A percentile compares a stretch with the other conserved stretches of the same genome.
Evolutionary conservation across 2,797 vertebrate species (phyloP).

Genomic region (Vespertilio murinus): DNA sequence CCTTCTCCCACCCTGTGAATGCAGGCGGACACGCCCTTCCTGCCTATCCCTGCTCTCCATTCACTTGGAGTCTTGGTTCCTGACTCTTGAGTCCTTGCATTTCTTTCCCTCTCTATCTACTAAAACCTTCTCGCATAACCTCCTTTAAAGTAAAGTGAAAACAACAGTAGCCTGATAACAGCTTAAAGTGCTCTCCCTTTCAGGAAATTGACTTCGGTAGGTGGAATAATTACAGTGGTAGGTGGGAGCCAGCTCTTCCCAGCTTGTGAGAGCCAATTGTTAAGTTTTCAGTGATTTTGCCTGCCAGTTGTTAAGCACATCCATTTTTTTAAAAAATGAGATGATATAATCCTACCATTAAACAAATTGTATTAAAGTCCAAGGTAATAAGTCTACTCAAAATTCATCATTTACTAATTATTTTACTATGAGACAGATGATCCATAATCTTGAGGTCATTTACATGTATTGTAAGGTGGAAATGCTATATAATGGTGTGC

Average conservation of each 20-base stretch:
- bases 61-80: not conserved
- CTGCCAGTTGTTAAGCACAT: not conserved
- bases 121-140: not conserved
- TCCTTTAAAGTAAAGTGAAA: not conserved
- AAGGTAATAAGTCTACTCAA: not conserved
- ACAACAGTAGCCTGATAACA: not conserved
- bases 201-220: not conserved
- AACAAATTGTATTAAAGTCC: not conserved
- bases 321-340: not conserved
- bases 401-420: not conserved
- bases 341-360: not conserved
- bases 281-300: not conserved
- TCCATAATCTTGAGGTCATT: not conserved
- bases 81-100: not conserved
- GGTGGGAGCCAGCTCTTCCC: not conserved
- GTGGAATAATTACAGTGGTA: not conserved
- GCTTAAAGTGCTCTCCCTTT: not conserved
- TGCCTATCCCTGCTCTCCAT: fast-evolving
- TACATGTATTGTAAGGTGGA: not conserved
- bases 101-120: not conserved
- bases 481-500: not conserved
- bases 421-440: not conserved
- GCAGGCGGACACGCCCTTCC: not conserved
- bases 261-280: not conserved
- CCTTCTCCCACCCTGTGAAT: too few relatives aligned